Base-by-base conservation (phyloP, 2,888 invertebrate genomes). In the Myathropa florea region DNA sequence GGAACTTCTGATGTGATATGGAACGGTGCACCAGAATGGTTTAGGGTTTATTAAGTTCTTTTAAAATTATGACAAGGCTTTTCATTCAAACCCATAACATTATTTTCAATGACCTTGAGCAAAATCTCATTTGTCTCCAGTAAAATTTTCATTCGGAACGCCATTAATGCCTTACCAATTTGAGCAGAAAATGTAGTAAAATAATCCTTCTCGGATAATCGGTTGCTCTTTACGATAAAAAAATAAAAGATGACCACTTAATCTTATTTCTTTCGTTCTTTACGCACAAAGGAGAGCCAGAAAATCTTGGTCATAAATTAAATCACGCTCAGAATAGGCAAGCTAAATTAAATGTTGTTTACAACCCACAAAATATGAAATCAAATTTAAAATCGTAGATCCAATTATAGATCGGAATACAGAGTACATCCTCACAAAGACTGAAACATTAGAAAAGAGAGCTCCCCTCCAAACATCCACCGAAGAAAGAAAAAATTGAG, bases 281-380 rank as follows among this genome's bases (percentile, higher is more conserved):
- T 33, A 21, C 6, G 33, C 33, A 63, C 46, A 21, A 63, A 18
- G 33, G 33, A 33, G 24, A 59, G 23, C 24, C 26, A 9, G 18
- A 71, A 59, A 53, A 80, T 60, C 71, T 67, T 46, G 30, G 24
- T 7, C 59, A 72, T 79, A 71, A 79, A 79, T 79, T 64, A 79
- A 79, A 79, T 79, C 65, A 72, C 60, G 59, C 33, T 65, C 60
- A 21, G 26, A 53, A 61, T 72, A 65, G 55, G 28, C 59, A 24
- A 65, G 60, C 65, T 65, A 76, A 78, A 65, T 72, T 53, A 79
- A 79, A 79, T 60, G 64, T 60, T 72, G 67, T 80, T 73, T 80
- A 80, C 72, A 80, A 80, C 61, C 60, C 80, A 73, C 72, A 80
- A 80, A 80, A 80, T 80, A 80, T 73, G 72, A 72, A 73, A 80